phyloP scores from a whole-genome alignment of 2,888 invertebrate species.

The Drosophila buzzatii region DNA sequence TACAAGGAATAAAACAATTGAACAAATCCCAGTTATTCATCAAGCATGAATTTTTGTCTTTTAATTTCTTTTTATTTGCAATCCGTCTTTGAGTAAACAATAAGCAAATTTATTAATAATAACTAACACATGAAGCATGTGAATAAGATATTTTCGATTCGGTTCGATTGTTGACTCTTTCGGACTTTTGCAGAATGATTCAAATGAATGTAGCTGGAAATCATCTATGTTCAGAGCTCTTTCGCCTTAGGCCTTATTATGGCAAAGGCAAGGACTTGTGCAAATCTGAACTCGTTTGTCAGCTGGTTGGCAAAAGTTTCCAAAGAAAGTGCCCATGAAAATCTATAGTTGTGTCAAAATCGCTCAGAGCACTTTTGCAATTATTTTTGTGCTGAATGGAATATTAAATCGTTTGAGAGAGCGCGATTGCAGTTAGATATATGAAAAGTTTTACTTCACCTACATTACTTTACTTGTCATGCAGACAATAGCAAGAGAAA shows the following conservation, averaged over 20 bases:
- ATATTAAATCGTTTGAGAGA: neutral
- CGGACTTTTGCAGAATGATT: constrained; percentile 6
- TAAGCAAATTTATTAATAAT: too few relatives aligned
- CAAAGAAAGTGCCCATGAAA: constrained; percentile 40
- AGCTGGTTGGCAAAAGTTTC: constrained; percentile 44
- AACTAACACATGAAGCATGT: too few relatives aligned
- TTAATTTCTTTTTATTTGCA: too few relatives aligned
- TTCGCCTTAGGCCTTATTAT: constrained; percentile 42
- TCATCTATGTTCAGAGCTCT: constrained; percentile 10
- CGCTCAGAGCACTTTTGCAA: constrained; percentile 21
- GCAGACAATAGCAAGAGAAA: neutral
- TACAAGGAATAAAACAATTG: too few relatives aligned
- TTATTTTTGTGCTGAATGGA: constrained; percentile 29
- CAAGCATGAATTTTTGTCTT: too few relatives aligned
- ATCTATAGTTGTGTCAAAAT: constrained; percentile 42
- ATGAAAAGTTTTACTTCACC: neutral
- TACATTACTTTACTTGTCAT: too few relatives aligned
- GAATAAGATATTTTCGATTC: too few relatives aligned
- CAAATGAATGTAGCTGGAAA: too few relatives aligned
- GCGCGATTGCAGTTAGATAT: neutral
- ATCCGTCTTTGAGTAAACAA: too few relatives aligned
- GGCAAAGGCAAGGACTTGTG: constrained; percentile 32
- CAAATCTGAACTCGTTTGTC: constrained; percentile 56
- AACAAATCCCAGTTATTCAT: too few relatives aligned
- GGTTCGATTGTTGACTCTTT: constrained; percentile 13